These are phyloP conservation scores for Melanostoma scalare DNA, from an alignment of 2,888 invertebrate species.

Conservation along the genomic window DNA sequence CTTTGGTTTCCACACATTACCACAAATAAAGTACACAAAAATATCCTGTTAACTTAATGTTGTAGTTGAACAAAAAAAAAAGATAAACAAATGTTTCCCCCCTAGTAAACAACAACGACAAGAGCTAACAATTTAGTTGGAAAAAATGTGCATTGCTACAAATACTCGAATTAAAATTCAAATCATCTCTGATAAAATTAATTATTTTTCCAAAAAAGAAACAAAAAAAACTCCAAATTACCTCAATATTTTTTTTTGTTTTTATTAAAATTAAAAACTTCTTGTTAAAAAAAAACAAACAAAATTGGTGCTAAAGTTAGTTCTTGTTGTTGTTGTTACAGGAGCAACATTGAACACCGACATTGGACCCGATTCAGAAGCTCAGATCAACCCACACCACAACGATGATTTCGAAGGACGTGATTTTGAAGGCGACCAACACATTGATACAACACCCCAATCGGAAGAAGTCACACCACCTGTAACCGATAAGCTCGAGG, in stretches of 20 bases:
- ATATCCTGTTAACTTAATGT: conserved; percentile 25
- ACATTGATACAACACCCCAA: conserved; percentile 81
- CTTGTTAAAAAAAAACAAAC: conserved; percentile 11
- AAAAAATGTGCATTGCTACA: conserved; percentile 62
- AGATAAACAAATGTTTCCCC: conserved; percentile 37
- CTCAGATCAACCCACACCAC: conserved; percentile 85
- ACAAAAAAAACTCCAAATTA: conserved; percentile 11
- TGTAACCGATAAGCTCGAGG: conserved; percentile 81
- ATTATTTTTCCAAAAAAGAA: not conserved
- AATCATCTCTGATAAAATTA: not conserved
- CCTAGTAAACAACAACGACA: conserved; percentile 76
- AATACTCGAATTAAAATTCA: conserved; percentile 6
- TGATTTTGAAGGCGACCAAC: conserved; percentile 80
- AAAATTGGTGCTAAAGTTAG: conserved; percentile 80
- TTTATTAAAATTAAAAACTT: not conserved
- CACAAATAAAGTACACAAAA: conserved; percentile 1
- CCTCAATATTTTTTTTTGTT: not conserved
- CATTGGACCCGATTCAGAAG: conserved; percentile 85
- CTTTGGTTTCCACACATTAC: conserved; percentile 5
- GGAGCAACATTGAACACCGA: conserved; percentile 85
- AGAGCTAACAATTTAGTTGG: conserved; percentile 76
- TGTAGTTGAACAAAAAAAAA: conserved; percentile 2
- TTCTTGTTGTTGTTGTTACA: conserved; percentile 85
- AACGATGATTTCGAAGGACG: conserved; percentile 83
- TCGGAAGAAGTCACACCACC: conserved; percentile 81